A percentile compares a stretch with the other conserved stretches of the same genome.
phyloP scores from a whole-genome alignment of 2,888 invertebrate species.

The Anagyrus pseudococci region DNA sequence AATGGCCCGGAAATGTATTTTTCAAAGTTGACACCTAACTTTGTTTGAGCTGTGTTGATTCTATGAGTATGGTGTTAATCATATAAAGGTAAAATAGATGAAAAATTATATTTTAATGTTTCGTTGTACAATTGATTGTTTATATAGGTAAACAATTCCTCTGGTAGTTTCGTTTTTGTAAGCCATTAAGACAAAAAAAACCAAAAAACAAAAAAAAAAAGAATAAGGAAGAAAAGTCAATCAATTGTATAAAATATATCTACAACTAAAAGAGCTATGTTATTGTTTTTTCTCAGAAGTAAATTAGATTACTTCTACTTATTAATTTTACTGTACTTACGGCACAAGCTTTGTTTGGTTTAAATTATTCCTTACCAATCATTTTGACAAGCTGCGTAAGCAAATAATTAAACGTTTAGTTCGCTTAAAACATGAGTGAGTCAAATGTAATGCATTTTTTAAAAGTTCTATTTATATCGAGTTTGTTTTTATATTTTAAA shows the following conservation, averaged over 20 bases:
- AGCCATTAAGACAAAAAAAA: no score
- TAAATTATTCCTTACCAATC: no score
- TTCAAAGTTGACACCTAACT: slow-evolving; percentile 21
- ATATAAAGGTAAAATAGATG: no score
- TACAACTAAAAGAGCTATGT: slow-evolving; percentile 28
- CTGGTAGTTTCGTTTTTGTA: neutral
- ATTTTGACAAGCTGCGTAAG: no score
- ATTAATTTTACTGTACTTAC: no score
- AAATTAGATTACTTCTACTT: slow-evolving; percentile 8
- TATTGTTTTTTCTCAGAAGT: slow-evolving; percentile 37
- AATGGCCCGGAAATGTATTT: slow-evolving; percentile 31
- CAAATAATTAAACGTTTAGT: neutral
- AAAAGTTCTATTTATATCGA: neutral
- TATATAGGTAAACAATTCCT: no score
- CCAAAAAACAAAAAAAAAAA: neutral
- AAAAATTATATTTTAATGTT: no score
- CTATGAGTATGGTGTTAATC: slow-evolving; percentile 18
- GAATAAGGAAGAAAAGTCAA: slow-evolving; percentile 19
- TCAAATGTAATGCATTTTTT: slow-evolving; percentile 16
- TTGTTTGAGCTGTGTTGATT: slow-evolving; percentile 24
- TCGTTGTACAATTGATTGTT: neutral
- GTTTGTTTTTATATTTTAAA: neutral
- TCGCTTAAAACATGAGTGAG: neutral
- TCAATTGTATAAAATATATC: slow-evolving; percentile 36
- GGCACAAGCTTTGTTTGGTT: no score